Base-by-base conservation (phyloP, 1,140 invertebrate species). In the Brachionus manjavacas region DNA sequence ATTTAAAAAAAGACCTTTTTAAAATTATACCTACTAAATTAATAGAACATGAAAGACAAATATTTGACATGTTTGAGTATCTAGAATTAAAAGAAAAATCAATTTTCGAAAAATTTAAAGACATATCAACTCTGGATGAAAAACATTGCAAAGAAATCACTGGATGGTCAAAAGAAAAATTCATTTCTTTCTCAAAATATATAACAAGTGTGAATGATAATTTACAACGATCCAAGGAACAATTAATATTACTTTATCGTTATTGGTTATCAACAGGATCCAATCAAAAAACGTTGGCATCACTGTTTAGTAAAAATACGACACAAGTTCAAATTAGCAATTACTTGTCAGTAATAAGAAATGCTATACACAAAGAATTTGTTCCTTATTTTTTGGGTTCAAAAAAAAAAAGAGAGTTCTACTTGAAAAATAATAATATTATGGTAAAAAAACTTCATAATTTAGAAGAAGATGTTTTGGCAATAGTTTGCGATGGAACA, bases 101-200 rank as follows among this genome's bases (percentile, higher is more conserved):
- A 41, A 35, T 72, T 39, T 72, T 72, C n/a, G 64, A 72, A 41
- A 72, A 72, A 72, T 72, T 43, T 41, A 35, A 41, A 20, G 72
- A 49, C 16, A 49, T 41, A 16, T 20, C 31, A 39, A 72, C 31
- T 35, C 16, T 72, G 0, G n/a, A 16, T 49, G 16, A 46, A 14
- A 49, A 49, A 25, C 25, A 76, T 35, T 76, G 41, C 25, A 49
- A 25, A 49, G 23, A 76, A 76, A 49, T 49, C 39, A 76, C 72
- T 49, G 72, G 72, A 25, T 76, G 72, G 72, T 49, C 72, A 76
- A 76, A 76, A 76, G 20, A 49, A 14, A 23, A 76, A 49, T 76
- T 76, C 25, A 23, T 46, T 49, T 9, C n/a, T 49, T 76, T 76
- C 46, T 76, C 72, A 12, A 14, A 46, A 46, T 49, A 25, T 46